A percentile compares a stretch with the other conserved stretches of the same genome.
Evolutionary conservation across 2,113 vertebrate genomes (phyloP).

Genomic region (Cephalopterus ornatus): DNA sequence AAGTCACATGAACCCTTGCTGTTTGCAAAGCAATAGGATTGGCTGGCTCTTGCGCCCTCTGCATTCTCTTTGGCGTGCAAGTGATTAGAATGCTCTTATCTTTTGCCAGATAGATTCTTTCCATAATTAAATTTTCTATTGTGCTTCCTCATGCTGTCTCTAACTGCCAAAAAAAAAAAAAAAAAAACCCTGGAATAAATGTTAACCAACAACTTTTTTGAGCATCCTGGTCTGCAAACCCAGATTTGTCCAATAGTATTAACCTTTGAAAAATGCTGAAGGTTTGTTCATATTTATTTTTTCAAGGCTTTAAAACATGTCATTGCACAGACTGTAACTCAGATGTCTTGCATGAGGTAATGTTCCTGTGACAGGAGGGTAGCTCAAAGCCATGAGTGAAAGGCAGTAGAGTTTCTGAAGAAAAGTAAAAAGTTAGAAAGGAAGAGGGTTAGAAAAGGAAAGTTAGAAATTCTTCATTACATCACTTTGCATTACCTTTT

Average conservation of each 20-base stretch:
- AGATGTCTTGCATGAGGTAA: background rate
- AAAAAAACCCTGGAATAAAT: background rate
- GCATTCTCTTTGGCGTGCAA: background rate
- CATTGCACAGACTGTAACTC: background rate
- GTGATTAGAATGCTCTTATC: background rate
- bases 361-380: background rate
- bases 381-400: background rate
- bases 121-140: background rate
- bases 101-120: background rate
- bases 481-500: background rate
- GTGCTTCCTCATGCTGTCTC: background rate
- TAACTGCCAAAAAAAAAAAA: background rate
- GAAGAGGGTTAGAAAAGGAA: background rate
- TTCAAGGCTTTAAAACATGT: background rate
- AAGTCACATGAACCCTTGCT: background rate
- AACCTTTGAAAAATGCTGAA: background rate
- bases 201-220: background rate
- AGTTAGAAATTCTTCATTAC: background rate
- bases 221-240: fast-evolving
- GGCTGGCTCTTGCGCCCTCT: background rate
- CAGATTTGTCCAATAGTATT: background rate
- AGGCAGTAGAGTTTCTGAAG: background rate
- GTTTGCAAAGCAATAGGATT: background rate
- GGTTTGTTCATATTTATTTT: background rate
- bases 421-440: background rate